Percentiles rank a stretch among this genome's conserved stretches.
Evolutionary conservation across 1,140 invertebrate genomes (phyloP).

Genomic region (Potamilus streckersoni): DNA sequence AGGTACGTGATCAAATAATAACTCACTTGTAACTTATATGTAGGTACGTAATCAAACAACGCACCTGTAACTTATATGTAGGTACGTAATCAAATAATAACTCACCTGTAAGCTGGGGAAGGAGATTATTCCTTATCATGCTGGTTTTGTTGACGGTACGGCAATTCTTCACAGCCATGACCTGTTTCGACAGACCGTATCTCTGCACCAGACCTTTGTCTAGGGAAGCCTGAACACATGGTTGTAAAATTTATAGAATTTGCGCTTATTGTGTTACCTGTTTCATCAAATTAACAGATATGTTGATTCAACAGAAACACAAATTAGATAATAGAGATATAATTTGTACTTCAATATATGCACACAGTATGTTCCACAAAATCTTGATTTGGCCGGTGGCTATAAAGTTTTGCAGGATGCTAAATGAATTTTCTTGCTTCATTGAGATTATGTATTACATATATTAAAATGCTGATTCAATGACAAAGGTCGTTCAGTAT

Average conservation of each 20-base stretch:
- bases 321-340: too few species aligned
- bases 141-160: conserved; percentile 53
- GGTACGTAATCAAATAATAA: neutral
- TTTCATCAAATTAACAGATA: too few species aligned
- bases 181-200: conserved; percentile 58
- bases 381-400: too few species aligned
- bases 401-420: too few species aligned
- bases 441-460: too few species aligned
- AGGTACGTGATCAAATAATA: neutral
- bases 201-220: conserved; percentile 39
- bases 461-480: too few species aligned
- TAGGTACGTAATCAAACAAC: neutral
- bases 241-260: neutral
- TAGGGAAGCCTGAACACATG: conserved; percentile 37
- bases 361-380: too few species aligned
- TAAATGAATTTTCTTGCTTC: too few species aligned
- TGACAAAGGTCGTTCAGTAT: too few species aligned
- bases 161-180: conserved; percentile 52
- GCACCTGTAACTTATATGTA: conserved; percentile 43
- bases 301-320: too few species aligned
- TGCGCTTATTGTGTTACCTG: neutral
- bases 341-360: too few species aligned
- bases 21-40: conserved; percentile 48
- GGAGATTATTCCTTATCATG: conserved; percentile 60
- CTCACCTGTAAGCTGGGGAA: conserved; percentile 60